These are phyloP conservation scores for Argyresthia goedartella DNA, from an alignment of 2,888 invertebrate genomes.

Conservation along the genomic window DNA sequence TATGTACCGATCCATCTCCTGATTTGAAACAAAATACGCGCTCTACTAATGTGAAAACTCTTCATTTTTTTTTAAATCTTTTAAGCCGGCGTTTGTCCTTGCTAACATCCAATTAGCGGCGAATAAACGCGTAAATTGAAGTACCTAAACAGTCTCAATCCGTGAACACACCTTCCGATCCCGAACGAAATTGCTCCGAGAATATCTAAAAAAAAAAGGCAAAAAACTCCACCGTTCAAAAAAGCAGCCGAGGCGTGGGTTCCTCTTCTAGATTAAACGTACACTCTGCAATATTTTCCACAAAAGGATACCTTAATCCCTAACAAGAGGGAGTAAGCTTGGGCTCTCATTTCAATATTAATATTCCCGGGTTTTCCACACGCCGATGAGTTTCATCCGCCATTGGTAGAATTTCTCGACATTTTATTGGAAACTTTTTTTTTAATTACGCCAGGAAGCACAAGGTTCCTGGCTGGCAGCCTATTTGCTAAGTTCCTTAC, in stretches of 20 bases:
- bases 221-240: slow-evolving; percentile 11
- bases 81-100: background rate
- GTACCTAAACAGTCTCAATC: slow-evolving; percentile 9
- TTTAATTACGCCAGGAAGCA: too few species aligned
- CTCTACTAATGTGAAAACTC: too few species aligned
- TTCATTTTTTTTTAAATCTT: too few species aligned
- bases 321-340: slow-evolving; percentile 55
- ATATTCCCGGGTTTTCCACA: slow-evolving; percentile 28
- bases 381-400: slow-evolving; percentile 32
- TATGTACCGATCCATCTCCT: too few species aligned
- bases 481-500: too few species aligned
- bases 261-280: slow-evolving; percentile 54
- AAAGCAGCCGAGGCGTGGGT: background rate
- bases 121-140: slow-evolving; percentile 16
- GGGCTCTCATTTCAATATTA: slow-evolving; percentile 51
- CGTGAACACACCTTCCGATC: slow-evolving; percentile 17
- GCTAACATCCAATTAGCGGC: slow-evolving; percentile 16
- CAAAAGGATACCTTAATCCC: slow-evolving; percentile 69
- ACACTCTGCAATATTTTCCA: slow-evolving; percentile 65
- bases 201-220: slow-evolving; percentile 43
- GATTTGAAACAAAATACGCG: too few species aligned
- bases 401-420: slow-evolving; percentile 12
- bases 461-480: too few species aligned
- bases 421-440: slow-evolving; percentile 24
- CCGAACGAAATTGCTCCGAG: slow-evolving; percentile 38